Evolutionary conservation across 2,113 vertebrate species (phyloP), one percentile per base, ranked within the genome.

Genomic region (Anthoscopus minutus): DNA sequence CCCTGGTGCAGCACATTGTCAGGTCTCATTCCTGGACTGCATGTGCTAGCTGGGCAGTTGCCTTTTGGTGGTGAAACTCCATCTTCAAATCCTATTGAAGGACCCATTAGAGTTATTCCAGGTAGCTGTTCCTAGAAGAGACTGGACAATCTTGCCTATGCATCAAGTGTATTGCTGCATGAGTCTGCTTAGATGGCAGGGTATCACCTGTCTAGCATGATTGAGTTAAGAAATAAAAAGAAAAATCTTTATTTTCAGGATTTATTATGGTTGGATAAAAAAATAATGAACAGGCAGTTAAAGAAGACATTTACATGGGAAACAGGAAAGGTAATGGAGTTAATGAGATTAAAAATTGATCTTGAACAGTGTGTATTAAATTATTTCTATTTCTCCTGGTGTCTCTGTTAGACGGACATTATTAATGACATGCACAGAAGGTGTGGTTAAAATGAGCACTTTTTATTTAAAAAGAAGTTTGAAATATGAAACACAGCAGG

Each of bases 401-500:
- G 45, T 69, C 27, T 72, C 70, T 89, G 38, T 86, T 61, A 73
- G 42, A 37, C 17, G 31, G 30, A 30, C 24, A 57, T 88, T 76
- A 48, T 78, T 80, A 58, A 77, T 51, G 25, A 28, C 67, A 37
- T 60, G 23, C n/a, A 47, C 18, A 85, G 76, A 44, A 86, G 64
- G 45, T 31, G 22, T 91, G 51, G 71, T 65, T 90, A 90, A 89
- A 92, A 72, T 48, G 37, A 92, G 44, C 37, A 56, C 24, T 72
- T 79, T 93, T 73, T 90, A 37, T 84, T 81, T 66, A 1, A 54
- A 88, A 92, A 86, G 48, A 21, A 10, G 2, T 88, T 83, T 74
- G 78, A 95, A 92, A 91, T 92, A 54, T 33, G 64, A 81, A 95
- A 74, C 88, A 58, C 45, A 86, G 73, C 62, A 78, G 71, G 58